Conservation (phyloP, 2,888 invertebrate genomes). For the Clusia tigrina region DNA sequence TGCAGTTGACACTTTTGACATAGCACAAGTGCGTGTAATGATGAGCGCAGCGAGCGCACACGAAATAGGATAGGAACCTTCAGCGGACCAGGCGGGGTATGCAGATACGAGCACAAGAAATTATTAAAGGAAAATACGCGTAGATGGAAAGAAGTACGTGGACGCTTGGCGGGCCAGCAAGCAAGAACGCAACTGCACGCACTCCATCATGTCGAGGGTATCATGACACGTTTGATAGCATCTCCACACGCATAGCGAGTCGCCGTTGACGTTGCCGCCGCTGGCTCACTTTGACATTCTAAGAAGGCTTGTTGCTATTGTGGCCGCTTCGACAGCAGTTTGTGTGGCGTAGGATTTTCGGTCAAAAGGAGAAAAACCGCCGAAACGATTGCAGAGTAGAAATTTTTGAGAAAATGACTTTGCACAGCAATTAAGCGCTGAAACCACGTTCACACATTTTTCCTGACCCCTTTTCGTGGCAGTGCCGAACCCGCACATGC, state of each 20-base stretch:
- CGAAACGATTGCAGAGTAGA: neutral
- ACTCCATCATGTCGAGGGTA: neutral
- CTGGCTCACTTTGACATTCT: neutral
- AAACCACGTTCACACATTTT: conserved; percentile 6
- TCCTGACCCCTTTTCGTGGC: neutral
- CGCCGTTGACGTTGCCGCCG: neutral
- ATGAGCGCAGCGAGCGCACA: conserved; percentile 7
- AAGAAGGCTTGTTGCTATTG: neutral
- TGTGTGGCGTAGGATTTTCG: too few relatives aligned
- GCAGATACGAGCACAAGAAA: neutral
- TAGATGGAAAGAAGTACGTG: neutral
- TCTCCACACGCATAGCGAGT: neutral
- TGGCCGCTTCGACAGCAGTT: too few relatives aligned
- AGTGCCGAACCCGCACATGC: neutral
- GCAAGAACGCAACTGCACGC: conserved; percentile 1
- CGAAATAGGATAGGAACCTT: neutral
- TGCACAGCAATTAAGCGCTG: conserved; percentile 7
- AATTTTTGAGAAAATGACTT: conserved; percentile 9
- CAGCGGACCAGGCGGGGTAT: neutral
- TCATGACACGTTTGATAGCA: conserved; percentile 10
- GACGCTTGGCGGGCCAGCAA: neutral
- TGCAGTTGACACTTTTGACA: conserved; percentile 22
- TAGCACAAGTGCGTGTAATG: conserved; percentile 15
- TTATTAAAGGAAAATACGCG: neutral
- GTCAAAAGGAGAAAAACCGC: neutral